Conservation (phyloP, 2,113 vertebrate species). For the Arenaria interpres region DNA sequence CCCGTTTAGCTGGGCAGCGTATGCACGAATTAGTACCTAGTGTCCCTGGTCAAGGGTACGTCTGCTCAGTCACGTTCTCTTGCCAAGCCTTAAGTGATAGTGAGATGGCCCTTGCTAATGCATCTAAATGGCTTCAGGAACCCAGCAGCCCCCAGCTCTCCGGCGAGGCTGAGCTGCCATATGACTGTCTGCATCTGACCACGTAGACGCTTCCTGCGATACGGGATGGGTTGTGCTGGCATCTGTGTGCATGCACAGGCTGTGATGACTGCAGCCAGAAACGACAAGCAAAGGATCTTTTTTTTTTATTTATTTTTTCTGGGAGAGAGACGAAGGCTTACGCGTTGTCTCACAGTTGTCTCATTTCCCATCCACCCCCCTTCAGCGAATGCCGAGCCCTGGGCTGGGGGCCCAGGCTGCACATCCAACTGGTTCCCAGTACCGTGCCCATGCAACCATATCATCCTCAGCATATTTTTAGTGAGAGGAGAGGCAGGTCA, state of each 20-base stretch:
- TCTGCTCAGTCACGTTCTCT: background rate
- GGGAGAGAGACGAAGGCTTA: background rate
- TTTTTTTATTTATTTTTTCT: background rate
- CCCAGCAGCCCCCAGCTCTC: background rate
- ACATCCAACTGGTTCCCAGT: background rate
- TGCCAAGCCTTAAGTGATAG: background rate
- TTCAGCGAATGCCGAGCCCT: background rate
- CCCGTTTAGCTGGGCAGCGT: background rate
- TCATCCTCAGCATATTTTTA: background rate
- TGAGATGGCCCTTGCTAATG: background rate
- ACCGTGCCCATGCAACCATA: background rate
- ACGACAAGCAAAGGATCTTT: background rate
- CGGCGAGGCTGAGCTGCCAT: background rate
- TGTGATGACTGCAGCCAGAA: background rate
- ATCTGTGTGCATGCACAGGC: background rate
- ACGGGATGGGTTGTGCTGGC: background rate
- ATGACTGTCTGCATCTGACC: conserved; percentile 30
- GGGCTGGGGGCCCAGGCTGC: background rate
- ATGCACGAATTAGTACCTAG: fast-evolving
- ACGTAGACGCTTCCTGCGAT: background rate
- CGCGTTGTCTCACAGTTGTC: background rate
- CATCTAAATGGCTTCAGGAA: background rate
- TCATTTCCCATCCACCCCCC: background rate
- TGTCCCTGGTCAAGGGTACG: background rate
- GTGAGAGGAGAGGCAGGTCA: background rate